phyloP scores from a whole-genome alignment of 2,797 vertebrate genomes.

The Thunnus albacares region DNA sequence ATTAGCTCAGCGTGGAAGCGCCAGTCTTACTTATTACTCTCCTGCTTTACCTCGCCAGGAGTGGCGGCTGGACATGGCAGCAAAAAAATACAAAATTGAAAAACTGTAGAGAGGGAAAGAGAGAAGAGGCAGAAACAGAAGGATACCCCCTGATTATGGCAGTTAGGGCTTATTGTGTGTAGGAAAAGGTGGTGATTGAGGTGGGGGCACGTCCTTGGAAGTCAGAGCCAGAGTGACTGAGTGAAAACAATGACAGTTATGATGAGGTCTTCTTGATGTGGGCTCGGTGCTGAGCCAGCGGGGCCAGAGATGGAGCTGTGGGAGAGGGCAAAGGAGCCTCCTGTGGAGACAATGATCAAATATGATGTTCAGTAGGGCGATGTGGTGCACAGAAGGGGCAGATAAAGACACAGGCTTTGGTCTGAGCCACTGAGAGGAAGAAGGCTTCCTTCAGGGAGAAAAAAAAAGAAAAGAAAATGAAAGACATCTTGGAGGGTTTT shows the following conservation, averaged over 20 bases:
- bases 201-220: slow-evolving; percentile 62
- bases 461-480: slow-evolving; percentile 1
- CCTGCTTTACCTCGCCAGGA: slow-evolving; percentile 44
- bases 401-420: slow-evolving; percentile 53
- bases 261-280: slow-evolving; percentile 71
- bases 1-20: slow-evolving; percentile 69
- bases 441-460: slow-evolving; percentile 1
- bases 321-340: slow-evolving; percentile 56
- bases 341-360: slow-evolving; percentile 71
- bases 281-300: slow-evolving; percentile 57
- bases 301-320: slow-evolving; percentile 56
- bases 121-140: slow-evolving; percentile 26
- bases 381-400: slow-evolving; percentile 41
- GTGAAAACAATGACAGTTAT: slow-evolving; percentile 74
- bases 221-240: slow-evolving; percentile 49
- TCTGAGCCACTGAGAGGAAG: slow-evolving; percentile 37
- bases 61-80: slow-evolving; percentile 4
- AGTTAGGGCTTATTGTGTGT: slow-evolving; percentile 56
- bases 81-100: not conserved
- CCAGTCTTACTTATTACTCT: slow-evolving; percentile 62
- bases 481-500: slow-evolving; percentile 11
- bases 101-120: slow-evolving; percentile 6
- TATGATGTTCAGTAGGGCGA: slow-evolving; percentile 48
- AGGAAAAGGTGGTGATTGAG: slow-evolving; percentile 55
- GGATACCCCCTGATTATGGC: slow-evolving; percentile 68